Evolutionary conservation across 2,888 invertebrate genomes (phyloP).

Genomic region (Pilophorus perplexus): DNA sequence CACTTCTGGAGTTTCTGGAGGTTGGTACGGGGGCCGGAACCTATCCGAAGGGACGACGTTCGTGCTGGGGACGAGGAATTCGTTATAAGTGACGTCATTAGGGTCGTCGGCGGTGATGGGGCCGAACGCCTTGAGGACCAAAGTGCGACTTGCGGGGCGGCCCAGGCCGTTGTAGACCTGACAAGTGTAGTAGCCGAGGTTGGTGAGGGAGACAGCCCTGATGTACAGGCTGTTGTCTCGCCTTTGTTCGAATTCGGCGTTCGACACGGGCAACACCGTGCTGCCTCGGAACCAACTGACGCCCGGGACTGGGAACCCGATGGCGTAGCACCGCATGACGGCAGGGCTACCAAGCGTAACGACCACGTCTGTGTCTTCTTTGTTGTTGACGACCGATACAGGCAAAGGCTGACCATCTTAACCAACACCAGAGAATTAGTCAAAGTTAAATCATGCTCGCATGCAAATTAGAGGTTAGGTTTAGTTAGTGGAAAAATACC

Average conservation of each 20-base stretch:
- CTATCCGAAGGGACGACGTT: conserved; percentile 51
- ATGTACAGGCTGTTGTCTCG: conserved; percentile 74
- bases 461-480: neutral
- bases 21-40: conserved; percentile 52
- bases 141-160: conserved; percentile 72
- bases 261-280: conserved; percentile 69
- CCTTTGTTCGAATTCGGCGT: conserved; percentile 67
- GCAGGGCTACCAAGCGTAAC: conserved; percentile 71
- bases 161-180: conserved; percentile 82
- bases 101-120: conserved; percentile 61
- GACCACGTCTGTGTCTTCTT: conserved; percentile 60
- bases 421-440: conserved; percentile 28
- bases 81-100: conserved; percentile 59
- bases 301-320: conserved; percentile 74
- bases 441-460: conserved; percentile 3
- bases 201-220: conserved; percentile 65
- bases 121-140: conserved; percentile 69
- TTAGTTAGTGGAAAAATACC: too few relatives aligned
- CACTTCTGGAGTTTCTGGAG: conserved; percentile 42
- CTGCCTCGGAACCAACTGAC: conserved; percentile 83
- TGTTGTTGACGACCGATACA: conserved; percentile 50
- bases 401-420: conserved; percentile 35
- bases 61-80: conserved; percentile 62
- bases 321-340: conserved; percentile 72
- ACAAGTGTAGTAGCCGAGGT: conserved; percentile 83